Evolutionary conservation across 2,113 vertebrate species (phyloP).

Genomic region (Progne subis): DNA sequence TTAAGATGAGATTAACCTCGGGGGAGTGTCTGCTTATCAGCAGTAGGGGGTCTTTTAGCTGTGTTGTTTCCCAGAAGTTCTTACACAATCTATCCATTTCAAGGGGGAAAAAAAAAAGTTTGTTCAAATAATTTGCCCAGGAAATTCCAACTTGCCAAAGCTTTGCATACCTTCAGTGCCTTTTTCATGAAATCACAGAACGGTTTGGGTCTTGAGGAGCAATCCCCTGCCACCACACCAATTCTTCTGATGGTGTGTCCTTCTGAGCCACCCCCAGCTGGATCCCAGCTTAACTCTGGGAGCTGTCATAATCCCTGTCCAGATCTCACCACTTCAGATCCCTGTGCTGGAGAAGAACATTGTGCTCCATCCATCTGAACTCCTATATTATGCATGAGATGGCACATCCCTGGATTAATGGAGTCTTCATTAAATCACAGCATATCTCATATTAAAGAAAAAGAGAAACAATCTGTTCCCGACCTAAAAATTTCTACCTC

Average conservation of each 20-base stretch:
- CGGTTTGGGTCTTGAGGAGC: not conserved
- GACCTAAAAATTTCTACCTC: not conserved
- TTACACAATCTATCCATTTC: not conserved
- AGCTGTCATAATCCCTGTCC: not conserved
- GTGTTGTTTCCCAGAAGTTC: not conserved
- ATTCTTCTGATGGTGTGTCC: rapidly evolving
- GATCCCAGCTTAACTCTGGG: not conserved
- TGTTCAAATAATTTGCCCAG: not conserved
- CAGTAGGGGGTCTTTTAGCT: too few relatives aligned
- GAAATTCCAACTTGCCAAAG: not conserved
- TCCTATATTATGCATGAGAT: not conserved
- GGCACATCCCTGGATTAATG: not conserved
- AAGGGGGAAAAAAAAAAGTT: rapidly evolving
- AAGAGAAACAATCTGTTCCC: not conserved
- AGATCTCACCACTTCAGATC: not conserved
- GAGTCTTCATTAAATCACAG: not conserved
- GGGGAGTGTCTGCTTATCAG: not conserved
- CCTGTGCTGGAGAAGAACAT: not conserved
- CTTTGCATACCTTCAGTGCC: rapidly evolving
- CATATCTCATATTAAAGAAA: not conserved
- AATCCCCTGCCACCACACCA: not conserved
- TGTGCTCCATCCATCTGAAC: not conserved
- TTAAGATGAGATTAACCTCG: not conserved
- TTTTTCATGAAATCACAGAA: not conserved
- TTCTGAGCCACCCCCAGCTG: not conserved